These are phyloP conservation scores for Dasysyrphus tricinctus DNA, from an alignment of 2,888 invertebrate genomes.

Conservation along the genomic window DNA sequence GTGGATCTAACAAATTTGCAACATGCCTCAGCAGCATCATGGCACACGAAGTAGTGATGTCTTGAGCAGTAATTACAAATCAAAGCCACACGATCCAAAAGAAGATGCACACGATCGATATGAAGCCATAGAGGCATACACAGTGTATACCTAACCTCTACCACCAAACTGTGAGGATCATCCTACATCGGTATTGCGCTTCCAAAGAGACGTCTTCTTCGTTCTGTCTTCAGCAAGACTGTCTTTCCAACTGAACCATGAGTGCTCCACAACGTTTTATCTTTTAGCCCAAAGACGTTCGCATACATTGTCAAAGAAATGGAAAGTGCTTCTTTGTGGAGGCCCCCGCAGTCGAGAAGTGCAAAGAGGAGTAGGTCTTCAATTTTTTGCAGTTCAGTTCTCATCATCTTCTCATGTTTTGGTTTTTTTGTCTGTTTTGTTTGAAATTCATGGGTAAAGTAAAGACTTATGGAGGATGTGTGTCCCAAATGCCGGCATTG, in stretches of 20 bases:
- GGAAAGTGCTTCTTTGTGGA: constrained; percentile 35
- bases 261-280: constrained; percentile 63
- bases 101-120: constrained; percentile 68
- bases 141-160: background rate
- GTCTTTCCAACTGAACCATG: constrained; percentile 63
- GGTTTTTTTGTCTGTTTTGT: constrained; percentile 3
- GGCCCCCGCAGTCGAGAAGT: background rate
- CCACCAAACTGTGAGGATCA: background rate
- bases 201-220: constrained; percentile 4
- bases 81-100: constrained; percentile 52
- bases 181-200: constrained; percentile 14
- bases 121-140: background rate
- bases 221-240: constrained; percentile 46
- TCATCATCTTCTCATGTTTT: constrained; percentile 21
- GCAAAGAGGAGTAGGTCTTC: background rate
- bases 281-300: constrained; percentile 44
- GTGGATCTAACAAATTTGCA: constrained; percentile 59
- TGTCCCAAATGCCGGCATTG: constrained; percentile 77
- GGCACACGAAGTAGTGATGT: constrained; percentile 50
- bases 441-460: constrained; percentile 25
- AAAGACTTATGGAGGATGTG: constrained; percentile 77
- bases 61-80: constrained; percentile 63
- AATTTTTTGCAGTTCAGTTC: background rate
- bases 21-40: constrained; percentile 48
- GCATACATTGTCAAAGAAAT: constrained; percentile 48